Base-by-base conservation (phyloP, 2,888 invertebrate genomes). In the Eristalinus aeneus region DNA sequence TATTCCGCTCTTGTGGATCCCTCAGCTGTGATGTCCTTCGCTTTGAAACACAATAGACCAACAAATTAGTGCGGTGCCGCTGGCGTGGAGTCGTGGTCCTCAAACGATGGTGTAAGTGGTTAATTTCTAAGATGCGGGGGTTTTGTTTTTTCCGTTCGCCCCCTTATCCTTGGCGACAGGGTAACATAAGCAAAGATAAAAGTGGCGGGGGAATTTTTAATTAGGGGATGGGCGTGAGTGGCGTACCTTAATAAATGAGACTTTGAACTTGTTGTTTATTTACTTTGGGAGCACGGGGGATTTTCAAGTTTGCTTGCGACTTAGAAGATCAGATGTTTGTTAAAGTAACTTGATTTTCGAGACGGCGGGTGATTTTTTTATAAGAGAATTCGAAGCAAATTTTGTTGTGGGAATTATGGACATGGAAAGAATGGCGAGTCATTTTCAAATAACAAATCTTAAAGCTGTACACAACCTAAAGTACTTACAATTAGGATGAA, bases 1-100 rank as follows among this genome's bases (percentile, higher is more conserved):
- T 27, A 56, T 58, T 60, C 46, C 39, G 2, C 10, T 56, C 63
- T 32, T n/a, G 8, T n/a, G 46, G n/a, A 16, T 36, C 10, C 11
- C 53, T 22, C 6, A 8, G 23, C 9, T 34, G n/a, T n/a, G 32
- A 39, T 22, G n/a, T n/a, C 39, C 46, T 56, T 39, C 23, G 23
- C 60, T 65, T 69, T 69, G 69, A 46, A 74, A 69, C 61, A 69
- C 32, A 74, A 74, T 84, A 58, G 54, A 32, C 32, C n/a, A 16
- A 46, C 34, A 63, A 68, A 65, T 77, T 65, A 58, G 60, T 9
- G 32, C 53, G 63, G 22, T 61, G 32, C 36, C 10, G 16, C 8
- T 36, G 32, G 32, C 39, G 11, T 6, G 31, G 16, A 8, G 10
- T 20, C 54, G 12, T 11, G 53, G n/a, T 27, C 31, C 56, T 46